Evolutionary conservation across 2,797 vertebrate genomes (phyloP).

Genomic region (Limosa lapponica): DNA sequence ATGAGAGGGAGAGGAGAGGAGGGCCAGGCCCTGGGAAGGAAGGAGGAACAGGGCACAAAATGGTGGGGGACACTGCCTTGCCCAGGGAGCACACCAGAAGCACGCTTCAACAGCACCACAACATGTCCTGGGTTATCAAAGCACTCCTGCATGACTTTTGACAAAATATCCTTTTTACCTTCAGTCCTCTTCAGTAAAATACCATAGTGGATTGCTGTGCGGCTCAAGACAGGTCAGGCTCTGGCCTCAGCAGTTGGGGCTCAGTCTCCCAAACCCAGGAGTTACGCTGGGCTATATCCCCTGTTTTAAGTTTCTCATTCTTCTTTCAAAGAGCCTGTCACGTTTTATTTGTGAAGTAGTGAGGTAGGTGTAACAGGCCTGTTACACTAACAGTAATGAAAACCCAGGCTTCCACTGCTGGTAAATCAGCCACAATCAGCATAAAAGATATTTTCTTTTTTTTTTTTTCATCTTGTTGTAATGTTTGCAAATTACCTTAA

Average conservation of each 20-base stretch:
- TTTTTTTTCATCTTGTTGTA: background rate
- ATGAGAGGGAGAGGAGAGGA: background rate
- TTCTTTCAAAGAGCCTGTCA: background rate
- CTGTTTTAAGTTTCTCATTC: background rate
- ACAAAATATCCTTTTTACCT: background rate
- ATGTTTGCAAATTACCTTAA: constrained; percentile 56
- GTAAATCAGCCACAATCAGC: background rate
- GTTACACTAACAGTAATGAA: background rate
- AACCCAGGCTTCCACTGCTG: background rate
- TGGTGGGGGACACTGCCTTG: accelerated
- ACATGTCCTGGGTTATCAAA: background rate
- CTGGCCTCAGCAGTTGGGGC: background rate
- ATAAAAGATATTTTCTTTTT: background rate
- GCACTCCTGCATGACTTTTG: background rate
- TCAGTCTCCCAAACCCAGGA: background rate
- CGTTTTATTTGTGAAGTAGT: background rate
- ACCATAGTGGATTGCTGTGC: accelerated
- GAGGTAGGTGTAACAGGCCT: background rate
- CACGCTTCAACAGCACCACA: accelerated
- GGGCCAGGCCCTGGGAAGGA: background rate
- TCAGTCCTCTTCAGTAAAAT: background rate
- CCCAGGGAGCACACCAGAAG: background rate
- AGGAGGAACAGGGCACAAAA: background rate
- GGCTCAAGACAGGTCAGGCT: background rate
- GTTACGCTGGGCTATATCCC: background rate